phyloP scores from a whole-genome alignment of 2,797 vertebrate species.

The Arremon aurantiirostris region DNA sequence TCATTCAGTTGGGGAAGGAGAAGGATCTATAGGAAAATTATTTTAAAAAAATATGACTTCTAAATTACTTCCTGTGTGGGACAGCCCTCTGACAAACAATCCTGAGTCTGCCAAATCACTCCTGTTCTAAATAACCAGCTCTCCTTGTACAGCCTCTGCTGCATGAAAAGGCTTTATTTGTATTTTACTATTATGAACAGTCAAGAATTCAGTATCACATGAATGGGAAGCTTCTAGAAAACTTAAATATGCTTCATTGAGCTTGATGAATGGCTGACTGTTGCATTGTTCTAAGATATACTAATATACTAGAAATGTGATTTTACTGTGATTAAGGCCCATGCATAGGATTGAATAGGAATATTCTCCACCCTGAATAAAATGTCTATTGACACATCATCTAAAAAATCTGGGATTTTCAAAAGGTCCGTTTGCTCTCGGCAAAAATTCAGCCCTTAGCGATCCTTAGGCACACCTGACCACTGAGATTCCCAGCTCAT shows the following conservation, averaged over 20 bases:
- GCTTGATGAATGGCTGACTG: neutral
- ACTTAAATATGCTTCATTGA: neutral
- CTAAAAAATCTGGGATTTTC: conserved; percentile 23
- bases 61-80: conserved; percentile 14
- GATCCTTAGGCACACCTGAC: neutral
- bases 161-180: conserved; percentile 25
- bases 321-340: neutral
- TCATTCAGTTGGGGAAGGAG: neutral
- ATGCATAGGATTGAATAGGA: neutral
- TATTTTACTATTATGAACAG: conserved; percentile 15
- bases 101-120: neutral
- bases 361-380: neutral
- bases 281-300: neutral
- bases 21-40: neutral
- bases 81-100: neutral
- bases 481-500: conserved; percentile 28
- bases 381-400: neutral
- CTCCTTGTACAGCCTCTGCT: conserved; percentile 1
- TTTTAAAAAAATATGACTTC: neutral
- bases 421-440: neutral
- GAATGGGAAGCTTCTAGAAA: conserved; percentile 55
- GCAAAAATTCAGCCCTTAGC: neutral
- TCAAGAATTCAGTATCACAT: conserved; percentile 5
- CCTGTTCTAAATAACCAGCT: conserved; percentile 9
- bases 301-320: neutral